These are phyloP conservation scores for Heliconius cydno DNA, from an alignment of 2,888 invertebrate species.

Conservation along the genomic window DNA sequence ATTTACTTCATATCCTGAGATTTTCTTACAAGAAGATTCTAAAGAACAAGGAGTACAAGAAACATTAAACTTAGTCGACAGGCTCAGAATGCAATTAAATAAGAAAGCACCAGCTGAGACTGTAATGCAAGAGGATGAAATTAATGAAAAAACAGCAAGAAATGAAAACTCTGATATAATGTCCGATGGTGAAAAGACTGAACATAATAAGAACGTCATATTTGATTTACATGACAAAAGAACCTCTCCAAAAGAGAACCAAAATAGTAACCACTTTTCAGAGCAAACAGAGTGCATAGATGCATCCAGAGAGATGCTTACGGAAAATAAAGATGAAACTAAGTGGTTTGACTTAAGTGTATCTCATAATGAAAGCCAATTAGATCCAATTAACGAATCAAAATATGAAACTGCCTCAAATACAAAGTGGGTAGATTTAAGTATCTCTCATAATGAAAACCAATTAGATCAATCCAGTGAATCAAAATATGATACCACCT, in stretches of 20 bases:
- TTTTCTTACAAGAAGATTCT: conserved; percentile 89
- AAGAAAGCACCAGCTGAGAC: conserved; percentile 85
- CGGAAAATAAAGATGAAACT: conserved; percentile 52
- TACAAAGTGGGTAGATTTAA: conserved; percentile 61
- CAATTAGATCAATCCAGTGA: conserved; percentile 58
- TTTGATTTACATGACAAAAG: conserved; percentile 52
- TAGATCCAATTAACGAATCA: not conserved
- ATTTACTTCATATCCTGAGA: conserved; percentile 86
- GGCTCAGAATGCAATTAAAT: conserved; percentile 88
- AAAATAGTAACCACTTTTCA: conserved; percentile 55
- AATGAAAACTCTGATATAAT: conserved; percentile 54
- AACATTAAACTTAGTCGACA: conserved; percentile 92
- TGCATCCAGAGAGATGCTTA: conserved; percentile 49
- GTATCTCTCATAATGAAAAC: conserved; percentile 55
- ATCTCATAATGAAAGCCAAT: conserved; percentile 56
- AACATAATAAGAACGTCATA: conserved; percentile 52
- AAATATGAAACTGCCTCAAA: conserved; percentile 49
- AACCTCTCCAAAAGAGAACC: conserved; percentile 52
- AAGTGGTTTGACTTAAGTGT: conserved; percentile 63
- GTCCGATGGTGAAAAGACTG: conserved; percentile 57
- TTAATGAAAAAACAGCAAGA: conserved; percentile 59
- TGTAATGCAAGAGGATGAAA: conserved; percentile 68
- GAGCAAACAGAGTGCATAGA: conserved; percentile 50
- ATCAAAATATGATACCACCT: conserved; percentile 60
- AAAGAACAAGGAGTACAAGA: conserved; percentile 92